Percentiles rank a stretch among this genome's conserved stretches.
phyloP scores from a whole-genome alignment of 2,797 vertebrate species.

The Pygocentrus nattereri region DNA sequence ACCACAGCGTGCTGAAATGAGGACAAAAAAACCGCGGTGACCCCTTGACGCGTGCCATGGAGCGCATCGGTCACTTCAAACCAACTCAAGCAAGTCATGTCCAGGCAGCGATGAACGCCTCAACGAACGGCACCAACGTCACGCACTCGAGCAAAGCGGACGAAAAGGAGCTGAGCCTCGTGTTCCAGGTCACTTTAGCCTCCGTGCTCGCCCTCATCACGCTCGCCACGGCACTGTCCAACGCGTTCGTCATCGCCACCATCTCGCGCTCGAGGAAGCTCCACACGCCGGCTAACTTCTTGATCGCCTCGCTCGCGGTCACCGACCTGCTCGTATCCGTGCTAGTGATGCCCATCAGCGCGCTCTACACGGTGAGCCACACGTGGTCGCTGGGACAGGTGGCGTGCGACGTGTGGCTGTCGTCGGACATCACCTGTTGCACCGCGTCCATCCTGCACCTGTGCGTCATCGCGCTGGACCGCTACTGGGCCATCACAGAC shows the following conservation, averaged over 20 bases:
- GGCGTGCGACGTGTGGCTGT: conserved; percentile 96
- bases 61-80: conserved; percentile 66
- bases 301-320: conserved; percentile 94
- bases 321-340: conserved; percentile 97
- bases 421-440: conserved; percentile 98
- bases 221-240: conserved; percentile 92
- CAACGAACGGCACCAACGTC: conserved; percentile 65
- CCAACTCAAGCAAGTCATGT: conserved; percentile 55
- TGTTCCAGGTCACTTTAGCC: conserved; percentile 76
- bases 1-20: conserved; percentile 22
- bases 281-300: conserved; percentile 96
- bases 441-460: conserved; percentile 97
- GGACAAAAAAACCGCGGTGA: conserved; percentile 22
- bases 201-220: conserved; percentile 87
- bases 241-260: conserved; percentile 94
- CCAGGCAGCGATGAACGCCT: conserved; percentile 48
- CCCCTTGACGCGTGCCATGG: conserved; percentile 69
- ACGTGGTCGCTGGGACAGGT: conserved; percentile 94
- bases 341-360: conserved; percentile 96
- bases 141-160: conserved; percentile 49
- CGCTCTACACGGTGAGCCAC: conserved; percentile 92
- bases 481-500: conserved; percentile 98
- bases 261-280: conserved; percentile 95
- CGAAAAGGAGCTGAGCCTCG: conserved; percentile 59
- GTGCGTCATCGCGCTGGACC: conserved; percentile 96